phyloP scores from a whole-genome alignment of 2,797 vertebrate genomes.

The Megalops cyprinoides region DNA sequence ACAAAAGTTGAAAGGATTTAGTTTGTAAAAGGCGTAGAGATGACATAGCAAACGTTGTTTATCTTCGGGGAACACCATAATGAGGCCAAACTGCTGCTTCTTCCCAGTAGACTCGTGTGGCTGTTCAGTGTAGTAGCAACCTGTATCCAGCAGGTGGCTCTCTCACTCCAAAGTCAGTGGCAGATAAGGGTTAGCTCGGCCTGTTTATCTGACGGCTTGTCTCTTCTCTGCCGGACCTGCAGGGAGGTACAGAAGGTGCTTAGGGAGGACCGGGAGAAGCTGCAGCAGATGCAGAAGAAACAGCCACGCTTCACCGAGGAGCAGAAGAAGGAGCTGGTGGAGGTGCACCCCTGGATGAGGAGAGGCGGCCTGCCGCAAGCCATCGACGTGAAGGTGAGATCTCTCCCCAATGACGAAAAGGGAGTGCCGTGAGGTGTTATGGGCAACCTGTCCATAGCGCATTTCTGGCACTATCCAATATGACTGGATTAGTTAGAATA shows the following conservation, averaged over 20 bases:
- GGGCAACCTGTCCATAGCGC: too few relatives aligned
- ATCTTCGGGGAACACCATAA: too few relatives aligned
- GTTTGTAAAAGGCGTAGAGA: too few relatives aligned
- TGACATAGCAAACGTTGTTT: too few relatives aligned
- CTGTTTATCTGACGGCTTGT: conserved; percentile 11
- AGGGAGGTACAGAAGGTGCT: conserved; percentile 84
- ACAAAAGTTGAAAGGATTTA: too few relatives aligned
- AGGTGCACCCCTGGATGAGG: conserved; percentile 89
- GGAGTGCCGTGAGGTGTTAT: too few relatives aligned
- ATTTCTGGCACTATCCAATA: too few relatives aligned
- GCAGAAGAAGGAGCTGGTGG: conserved; percentile 86
- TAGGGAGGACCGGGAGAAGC: conserved; percentile 83
- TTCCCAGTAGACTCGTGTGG: too few relatives aligned
- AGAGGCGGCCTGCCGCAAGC: conserved; percentile 80
- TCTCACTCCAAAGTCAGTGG: not conserved
- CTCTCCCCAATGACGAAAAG: not conserved
- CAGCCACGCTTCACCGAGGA: conserved; percentile 88
- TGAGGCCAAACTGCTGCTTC: too few relatives aligned
- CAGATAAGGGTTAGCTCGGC: not conserved
- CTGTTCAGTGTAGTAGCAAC: conserved; percentile 24
- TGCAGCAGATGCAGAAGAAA: conserved; percentile 81
- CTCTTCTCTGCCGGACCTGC: conserved; percentile 34
- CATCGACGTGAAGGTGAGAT: conserved; percentile 78
- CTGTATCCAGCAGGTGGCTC: conserved; percentile 51
- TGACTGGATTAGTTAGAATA: too few relatives aligned